Evolutionary conservation across 2,113 vertebrate species (phyloP).

Genomic region (Upupa epops): DNA sequence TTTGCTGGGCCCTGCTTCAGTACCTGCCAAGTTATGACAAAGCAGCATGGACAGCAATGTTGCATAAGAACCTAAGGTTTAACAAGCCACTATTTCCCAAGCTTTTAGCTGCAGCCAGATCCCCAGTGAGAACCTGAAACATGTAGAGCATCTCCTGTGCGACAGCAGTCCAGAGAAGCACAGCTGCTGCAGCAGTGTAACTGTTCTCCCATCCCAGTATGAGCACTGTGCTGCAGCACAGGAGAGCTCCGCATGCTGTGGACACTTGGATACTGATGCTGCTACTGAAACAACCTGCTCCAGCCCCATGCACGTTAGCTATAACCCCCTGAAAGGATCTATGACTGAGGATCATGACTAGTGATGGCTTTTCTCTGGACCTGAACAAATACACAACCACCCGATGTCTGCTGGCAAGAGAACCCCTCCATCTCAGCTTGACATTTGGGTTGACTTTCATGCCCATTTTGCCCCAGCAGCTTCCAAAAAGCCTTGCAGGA

Average conservation of each 20-base stretch:
- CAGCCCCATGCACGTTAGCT: accelerated
- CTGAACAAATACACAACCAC: neutral
- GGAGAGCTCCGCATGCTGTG: accelerated
- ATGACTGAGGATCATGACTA: neutral
- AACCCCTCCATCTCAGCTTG: neutral
- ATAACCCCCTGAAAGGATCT: neutral
- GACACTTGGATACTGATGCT: neutral
- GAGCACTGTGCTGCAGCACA: accelerated
- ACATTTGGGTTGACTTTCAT: neutral
- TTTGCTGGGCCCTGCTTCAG: neutral
- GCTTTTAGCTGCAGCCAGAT: neutral
- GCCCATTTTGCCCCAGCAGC: neutral
- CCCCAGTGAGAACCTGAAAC: neutral
- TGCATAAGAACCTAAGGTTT: neutral
- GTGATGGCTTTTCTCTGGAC: neutral
- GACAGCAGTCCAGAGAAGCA: neutral
- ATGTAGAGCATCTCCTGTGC: neutral
- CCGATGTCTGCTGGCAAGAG: neutral
- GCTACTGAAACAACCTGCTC: neutral
- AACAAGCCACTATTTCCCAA: accelerated
- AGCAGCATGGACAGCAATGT: accelerated
- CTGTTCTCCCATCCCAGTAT: neutral
- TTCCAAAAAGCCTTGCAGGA: neutral
- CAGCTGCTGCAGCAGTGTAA: neutral
- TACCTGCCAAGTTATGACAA: neutral